Percentiles rank a stretch among this genome's conserved stretches.
Conservation (phyloP, 2,888 invertebrate genomes). For the Pandemis corylana region DNA sequence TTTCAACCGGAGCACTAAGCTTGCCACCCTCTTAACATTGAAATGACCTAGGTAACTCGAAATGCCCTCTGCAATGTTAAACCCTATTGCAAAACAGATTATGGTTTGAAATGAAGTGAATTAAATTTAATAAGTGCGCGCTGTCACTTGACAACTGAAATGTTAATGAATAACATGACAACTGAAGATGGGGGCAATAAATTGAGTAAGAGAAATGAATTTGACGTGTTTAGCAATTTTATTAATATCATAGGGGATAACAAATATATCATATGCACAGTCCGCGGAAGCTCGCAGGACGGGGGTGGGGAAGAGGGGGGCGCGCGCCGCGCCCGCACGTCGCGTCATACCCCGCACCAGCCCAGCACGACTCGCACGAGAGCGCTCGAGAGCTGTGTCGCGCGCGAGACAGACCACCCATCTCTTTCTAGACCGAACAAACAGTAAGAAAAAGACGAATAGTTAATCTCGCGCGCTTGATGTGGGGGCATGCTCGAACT, state of each 20-base stretch:
- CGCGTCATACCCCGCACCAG: too few species aligned
- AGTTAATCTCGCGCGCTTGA: too few species aligned
- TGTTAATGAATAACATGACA: slow-evolving; percentile 28
- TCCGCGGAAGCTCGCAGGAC: too few species aligned
- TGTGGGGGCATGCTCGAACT: too few species aligned
- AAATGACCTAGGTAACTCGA: background rate
- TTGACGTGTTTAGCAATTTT: slow-evolving; percentile 16
- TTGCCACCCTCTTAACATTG: background rate
- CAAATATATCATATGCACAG: too few species aligned
- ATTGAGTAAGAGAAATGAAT: slow-evolving; percentile 20
- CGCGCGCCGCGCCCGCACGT: too few species aligned
- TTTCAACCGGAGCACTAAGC: background rate
- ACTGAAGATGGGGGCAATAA: slow-evolving; percentile 17
- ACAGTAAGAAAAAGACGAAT: too few species aligned
- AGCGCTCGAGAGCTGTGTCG: too few species aligned
- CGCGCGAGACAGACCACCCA: too few species aligned
- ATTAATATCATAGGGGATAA: slow-evolving; percentile 6
- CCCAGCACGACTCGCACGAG: too few species aligned
- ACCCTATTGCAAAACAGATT: background rate
- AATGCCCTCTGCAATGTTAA: background rate
- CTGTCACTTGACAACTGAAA: slow-evolving; percentile 12
- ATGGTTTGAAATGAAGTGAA: background rate
- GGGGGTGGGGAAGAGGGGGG: too few species aligned
- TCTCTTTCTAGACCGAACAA: too few species aligned
- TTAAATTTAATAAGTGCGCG: background rate